Base-by-base conservation (phyloP, 2,113 vertebrate genomes). In the Saguinus imperator region DNA sequence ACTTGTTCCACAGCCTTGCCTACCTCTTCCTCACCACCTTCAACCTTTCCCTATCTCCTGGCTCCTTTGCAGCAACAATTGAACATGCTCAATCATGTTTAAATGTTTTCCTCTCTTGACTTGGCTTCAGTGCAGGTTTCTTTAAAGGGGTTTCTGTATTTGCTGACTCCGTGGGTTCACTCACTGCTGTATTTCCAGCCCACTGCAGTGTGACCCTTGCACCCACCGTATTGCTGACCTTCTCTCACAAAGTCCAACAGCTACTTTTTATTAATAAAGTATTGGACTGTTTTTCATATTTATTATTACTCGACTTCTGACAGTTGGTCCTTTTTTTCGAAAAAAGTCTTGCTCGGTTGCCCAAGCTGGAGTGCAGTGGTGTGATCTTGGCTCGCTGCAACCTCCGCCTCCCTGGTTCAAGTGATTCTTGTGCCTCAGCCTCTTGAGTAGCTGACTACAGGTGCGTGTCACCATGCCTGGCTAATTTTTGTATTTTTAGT, bases 261-360 rank as follows among this genome's bases (percentile, higher is more conserved):
- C 61, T 55, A 61, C 14, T 76, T 81, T 45, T 76, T 72, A 66
- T 6, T 45, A 10, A 64, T 61, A 37, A 76, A 48, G 57, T 52
- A 66, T 79, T 11, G 23, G n/a, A 45, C n/a, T 82, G 20, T 27
- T 25, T 76, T 45, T 32, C 32, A 2, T 25, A 2, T 76, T 23
- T 18, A n/a, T 50, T 48, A 14, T 52, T 27, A 35, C 48, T 58
- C 91, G 40, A 66, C 35, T 91, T 94, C 50, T 82, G 58, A 87
- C 8, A 14, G 57, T 5, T 32, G 50, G 66, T 76, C 23, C 40
- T 25, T 73, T 73, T 73, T 72, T 61, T 58, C 25, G 29, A 29
- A 64, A 11, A 64, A 29, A 64, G 61, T 14, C 61, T 64, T 5
- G 25, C 61, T 64, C 61, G 29, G 27, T 64, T 13, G 27, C 27